Evolutionary conservation across 2,113 vertebrate species (phyloP).

Genomic region (Anoura caudifer): DNA sequence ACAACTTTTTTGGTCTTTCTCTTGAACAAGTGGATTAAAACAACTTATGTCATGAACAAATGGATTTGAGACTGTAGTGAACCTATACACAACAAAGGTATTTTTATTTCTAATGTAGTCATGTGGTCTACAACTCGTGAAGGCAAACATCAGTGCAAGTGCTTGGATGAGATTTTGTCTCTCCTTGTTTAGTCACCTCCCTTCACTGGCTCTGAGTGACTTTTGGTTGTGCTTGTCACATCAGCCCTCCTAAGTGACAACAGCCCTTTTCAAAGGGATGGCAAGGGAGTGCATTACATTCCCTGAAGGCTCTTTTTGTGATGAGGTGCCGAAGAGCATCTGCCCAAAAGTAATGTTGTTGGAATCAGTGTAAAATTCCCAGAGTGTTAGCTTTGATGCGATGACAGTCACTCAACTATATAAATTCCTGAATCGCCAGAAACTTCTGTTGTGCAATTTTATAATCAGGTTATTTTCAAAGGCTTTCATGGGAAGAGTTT

Average conservation of each 20-base stretch:
- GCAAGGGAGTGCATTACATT: not conserved
- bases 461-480: not conserved
- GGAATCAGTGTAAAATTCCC: not conserved
- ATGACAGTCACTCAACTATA: not conserved
- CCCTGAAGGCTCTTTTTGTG: not conserved
- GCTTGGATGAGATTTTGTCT: not conserved
- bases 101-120: not conserved
- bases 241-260: not conserved
- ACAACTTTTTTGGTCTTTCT: not conserved
- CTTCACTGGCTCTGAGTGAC: not conserved
- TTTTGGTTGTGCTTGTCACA: not conserved
- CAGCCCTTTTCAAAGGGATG: not conserved
- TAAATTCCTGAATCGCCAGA: slow-evolving; percentile 15
- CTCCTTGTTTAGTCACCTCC: not conserved
- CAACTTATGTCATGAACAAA: not conserved
- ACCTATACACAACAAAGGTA: not conserved
- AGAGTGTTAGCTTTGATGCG: not conserved
- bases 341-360: not conserved
- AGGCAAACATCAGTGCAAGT: not conserved
- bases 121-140: not conserved
- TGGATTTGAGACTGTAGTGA: not conserved
- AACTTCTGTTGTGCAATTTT: not conserved
- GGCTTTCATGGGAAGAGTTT: not conserved
- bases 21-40: not conserved
- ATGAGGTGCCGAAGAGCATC: not conserved